These are phyloP conservation scores for Mormyrus proboscirostris DNA, from an alignment of 2,797 vertebrate genomes.

Conservation along the genomic window DNA sequence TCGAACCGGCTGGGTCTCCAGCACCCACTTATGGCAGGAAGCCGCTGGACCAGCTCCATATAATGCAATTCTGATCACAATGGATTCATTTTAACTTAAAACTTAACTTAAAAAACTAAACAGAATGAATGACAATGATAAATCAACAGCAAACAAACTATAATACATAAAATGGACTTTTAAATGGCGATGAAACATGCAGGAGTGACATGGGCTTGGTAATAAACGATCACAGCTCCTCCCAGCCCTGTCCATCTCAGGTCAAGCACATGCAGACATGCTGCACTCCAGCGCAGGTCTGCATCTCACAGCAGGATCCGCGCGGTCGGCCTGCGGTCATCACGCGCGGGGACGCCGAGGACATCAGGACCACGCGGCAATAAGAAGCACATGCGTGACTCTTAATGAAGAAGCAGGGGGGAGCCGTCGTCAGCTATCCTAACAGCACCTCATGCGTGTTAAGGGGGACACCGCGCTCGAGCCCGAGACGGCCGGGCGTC, in stretches of 20 bases:
- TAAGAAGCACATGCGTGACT: neutral
- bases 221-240: neutral
- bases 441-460: slow-evolving; percentile 41
- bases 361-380: neutral
- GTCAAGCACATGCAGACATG: neutral
- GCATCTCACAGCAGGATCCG: neutral
- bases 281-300: neutral
- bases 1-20: neutral
- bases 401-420: neutral
- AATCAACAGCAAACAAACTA: neutral
- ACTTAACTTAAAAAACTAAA: neutral
- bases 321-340: neutral
- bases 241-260: neutral
- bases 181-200: neutral
- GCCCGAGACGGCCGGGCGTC: slow-evolving; percentile 32
- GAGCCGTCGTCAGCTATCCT: neutral
- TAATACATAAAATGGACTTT: neutral
- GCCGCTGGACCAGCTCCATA: neutral
- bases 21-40: neutral
- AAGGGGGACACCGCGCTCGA: slow-evolving; percentile 40
- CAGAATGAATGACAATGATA: neutral
- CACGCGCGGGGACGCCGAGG: neutral
- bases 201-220: neutral
- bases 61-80: neutral
- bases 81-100: neutral